Conservation (phyloP, 2,113 vertebrate genomes). For the Caranx ignobilis region DNA sequence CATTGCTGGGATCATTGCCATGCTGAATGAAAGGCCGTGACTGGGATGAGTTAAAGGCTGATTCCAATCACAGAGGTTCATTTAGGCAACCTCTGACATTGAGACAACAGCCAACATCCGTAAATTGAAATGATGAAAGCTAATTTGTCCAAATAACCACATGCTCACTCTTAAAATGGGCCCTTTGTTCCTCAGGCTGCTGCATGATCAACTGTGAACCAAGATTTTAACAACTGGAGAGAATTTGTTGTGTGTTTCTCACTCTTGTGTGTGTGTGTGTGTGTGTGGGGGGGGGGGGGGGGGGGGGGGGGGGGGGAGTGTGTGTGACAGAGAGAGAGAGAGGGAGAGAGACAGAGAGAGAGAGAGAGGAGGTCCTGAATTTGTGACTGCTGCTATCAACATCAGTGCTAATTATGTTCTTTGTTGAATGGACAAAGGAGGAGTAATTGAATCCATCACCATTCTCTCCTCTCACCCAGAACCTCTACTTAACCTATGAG, state of each 20-base stretch:
- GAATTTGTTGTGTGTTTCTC: constrained; percentile 9
- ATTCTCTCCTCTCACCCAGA: constrained; percentile 4
- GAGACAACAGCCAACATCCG: not conserved
- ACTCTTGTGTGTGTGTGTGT: not conserved
- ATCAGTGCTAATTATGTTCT: constrained; percentile 67
- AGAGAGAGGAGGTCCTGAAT: not conserved
- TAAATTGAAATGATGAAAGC: constrained; percentile 34
- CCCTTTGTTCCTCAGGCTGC: constrained; percentile 2
- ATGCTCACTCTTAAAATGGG: not conserved
- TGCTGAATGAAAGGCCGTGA: constrained; percentile 50
- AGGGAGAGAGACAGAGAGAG: not conserved
- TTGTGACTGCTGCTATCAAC: constrained; percentile 31
- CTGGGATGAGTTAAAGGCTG: constrained; percentile 39
- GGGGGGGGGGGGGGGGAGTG: not conserved
- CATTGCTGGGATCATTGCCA: constrained; percentile 3
- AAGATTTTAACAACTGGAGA: not conserved
- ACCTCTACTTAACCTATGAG: constrained; percentile 16
- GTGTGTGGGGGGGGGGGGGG: not conserved
- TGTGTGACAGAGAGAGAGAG: not conserved
- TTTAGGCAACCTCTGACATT: constrained; percentile 16
- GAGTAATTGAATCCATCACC: constrained; percentile 57
- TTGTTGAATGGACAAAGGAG: constrained; percentile 63
- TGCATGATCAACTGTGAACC: not conserved
- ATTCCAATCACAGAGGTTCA: constrained; percentile 44
- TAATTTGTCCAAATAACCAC: constrained; percentile 6